Conservation (phyloP, 1,140 invertebrate species). For the Bemisia tabaci region DNA sequence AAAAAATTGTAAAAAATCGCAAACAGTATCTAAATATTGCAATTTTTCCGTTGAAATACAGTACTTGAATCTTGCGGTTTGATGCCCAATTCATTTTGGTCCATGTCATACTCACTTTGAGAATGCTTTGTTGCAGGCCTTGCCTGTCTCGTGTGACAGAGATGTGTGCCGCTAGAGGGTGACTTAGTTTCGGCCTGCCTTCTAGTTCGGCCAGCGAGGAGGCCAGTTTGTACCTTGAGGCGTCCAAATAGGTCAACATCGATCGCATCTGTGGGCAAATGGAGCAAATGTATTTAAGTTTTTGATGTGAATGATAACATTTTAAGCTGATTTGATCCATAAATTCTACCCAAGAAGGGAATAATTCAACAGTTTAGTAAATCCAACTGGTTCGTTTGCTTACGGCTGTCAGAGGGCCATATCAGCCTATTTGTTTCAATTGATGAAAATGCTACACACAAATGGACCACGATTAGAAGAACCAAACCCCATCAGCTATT, state of each 20-base stretch:
- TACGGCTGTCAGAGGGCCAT: too few species aligned
- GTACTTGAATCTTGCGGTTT: too few species aligned
- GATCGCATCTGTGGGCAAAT: conserved; percentile 59
- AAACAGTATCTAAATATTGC: too few species aligned
- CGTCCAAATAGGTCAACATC: conserved; percentile 84
- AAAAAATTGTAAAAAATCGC: too few species aligned
- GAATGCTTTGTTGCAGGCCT: conserved; percentile 68
- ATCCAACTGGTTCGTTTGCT: too few species aligned
- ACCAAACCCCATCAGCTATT: too few species aligned
- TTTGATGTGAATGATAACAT: background rate
- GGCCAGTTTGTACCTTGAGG: conserved; percentile 73
- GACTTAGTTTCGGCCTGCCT: conserved; percentile 48
- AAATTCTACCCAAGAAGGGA: background rate
- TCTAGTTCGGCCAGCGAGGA: conserved; percentile 67
- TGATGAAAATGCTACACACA: too few species aligned
- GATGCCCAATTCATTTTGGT: too few species aligned
- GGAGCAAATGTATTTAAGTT: conserved; percentile 4
- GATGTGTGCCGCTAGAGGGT: conserved; percentile 73
- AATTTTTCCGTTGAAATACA: too few species aligned
- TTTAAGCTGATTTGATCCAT: background rate
- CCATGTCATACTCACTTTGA: conserved; percentile 52
- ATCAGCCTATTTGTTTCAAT: too few species aligned
- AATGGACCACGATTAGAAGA: too few species aligned
- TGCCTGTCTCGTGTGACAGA: conserved; percentile 78
- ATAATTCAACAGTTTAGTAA: too few species aligned